Evolutionary conservation across 1,140 invertebrate genomes (phyloP).

Genomic region (Aphelinus atriplicis): DNA sequence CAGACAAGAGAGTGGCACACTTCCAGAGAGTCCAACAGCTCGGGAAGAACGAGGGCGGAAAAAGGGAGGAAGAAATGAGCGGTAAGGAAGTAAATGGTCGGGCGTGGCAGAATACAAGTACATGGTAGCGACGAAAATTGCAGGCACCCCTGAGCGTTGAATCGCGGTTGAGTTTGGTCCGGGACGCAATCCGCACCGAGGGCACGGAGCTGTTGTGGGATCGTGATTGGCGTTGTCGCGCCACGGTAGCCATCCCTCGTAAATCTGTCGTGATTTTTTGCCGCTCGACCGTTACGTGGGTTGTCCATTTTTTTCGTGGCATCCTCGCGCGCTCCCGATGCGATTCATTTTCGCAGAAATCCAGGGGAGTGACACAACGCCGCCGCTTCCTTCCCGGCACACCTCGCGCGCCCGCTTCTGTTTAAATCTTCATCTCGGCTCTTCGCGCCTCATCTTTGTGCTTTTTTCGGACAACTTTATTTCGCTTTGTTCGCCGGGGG

Average conservation of each 20-base stretch:
- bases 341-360: not conserved
- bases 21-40: too few species aligned
- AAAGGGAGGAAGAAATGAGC: too few species aligned
- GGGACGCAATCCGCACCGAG: too few species aligned
- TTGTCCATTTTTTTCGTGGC: constrained; percentile 11
- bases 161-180: too few species aligned
- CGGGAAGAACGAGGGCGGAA: too few species aligned
- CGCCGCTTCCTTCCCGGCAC: constrained; percentile 12
- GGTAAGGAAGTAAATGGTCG: not conserved
- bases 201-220: constrained; percentile 2
- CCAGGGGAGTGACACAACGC: constrained; percentile 5
- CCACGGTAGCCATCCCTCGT: not conserved
- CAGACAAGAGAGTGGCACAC: too few species aligned
- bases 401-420: not conserved
- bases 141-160: not conserved
- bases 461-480: constrained; percentile 7
- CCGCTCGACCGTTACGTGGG: not conserved
- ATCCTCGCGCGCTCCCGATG: too few species aligned
- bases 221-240: constrained; percentile 1
- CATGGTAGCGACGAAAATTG: constrained; percentile 8
- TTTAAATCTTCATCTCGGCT: constrained; percentile 8
- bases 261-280: constrained; percentile 31
- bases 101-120: not conserved
- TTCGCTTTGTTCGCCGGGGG: too few species aligned
- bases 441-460: constrained; percentile 21